Base-by-base conservation (phyloP, 2,888 invertebrate genomes). In the Salpingus planirostris region DNA sequence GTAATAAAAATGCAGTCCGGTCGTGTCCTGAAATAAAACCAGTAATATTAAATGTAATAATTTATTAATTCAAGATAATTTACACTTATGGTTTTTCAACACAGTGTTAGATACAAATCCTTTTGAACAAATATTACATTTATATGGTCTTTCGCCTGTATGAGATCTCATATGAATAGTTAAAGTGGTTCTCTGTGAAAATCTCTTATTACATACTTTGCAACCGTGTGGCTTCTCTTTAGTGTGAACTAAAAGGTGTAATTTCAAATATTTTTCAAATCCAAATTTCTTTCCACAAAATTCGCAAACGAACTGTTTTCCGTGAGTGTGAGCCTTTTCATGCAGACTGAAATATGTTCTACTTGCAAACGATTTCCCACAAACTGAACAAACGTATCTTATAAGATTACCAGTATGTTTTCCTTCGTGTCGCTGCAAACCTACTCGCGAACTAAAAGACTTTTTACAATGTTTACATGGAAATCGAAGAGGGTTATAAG, bases 181-280 rank as follows among this genome's bases (percentile, higher is more conserved):
- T 12, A 71, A 52, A 2, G 69, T 65, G 3, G 69, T 67, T 11
- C 68, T 67, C 22, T 71, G 73, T 0, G 71, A 65, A 46, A 74
- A 70, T 15, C 68, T 68, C 41, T 70, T 71, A 0, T 69, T 70
- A 41, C 76, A 55, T 15, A 43, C 27, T 1, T 30, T 32, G 30
- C 59, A 55, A n/a, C 25, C 27, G 32, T 52, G 54, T 3, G 58
- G 57, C 41, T 68, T 71, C 14, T 70, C 69, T 0, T 69, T 70
- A 8, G 68, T 70, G 37, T 73, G 73, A 28, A 67, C 69, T 1
- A 67, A 50, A 66, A 69, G 67, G 42, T 73, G 73, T 10, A 47
- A 44, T 11, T 43, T 46, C 21, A 57, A 35, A 38, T 35, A 47
- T 7, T 50, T 49, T 23, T 51, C 49, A 30, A 54, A 55, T 2